phyloP scores from a whole-genome alignment of 2,797 vertebrate genomes.

The Microctenopoma steveboyesi region DNA sequence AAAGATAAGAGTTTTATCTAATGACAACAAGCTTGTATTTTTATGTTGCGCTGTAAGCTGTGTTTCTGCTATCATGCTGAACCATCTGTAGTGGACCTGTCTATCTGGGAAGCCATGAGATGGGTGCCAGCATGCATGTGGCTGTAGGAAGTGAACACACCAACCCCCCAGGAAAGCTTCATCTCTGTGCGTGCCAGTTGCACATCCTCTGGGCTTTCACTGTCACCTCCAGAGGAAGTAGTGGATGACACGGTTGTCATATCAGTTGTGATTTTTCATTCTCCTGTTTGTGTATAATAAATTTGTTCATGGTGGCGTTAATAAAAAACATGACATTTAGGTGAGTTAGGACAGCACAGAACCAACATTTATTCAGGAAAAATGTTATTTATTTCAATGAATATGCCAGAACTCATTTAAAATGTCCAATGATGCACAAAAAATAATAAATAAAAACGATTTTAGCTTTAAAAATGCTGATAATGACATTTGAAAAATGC shows the following conservation, averaged over 20 bases:
- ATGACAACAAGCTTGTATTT: conserved; percentile 43
- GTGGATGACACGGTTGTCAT: conserved; percentile 55
- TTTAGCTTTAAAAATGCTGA: not conserved
- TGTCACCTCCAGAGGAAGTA: conserved; percentile 76
- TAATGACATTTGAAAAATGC: not conserved
- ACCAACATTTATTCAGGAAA: too few species aligned
- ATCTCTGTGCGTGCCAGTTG: conserved; percentile 70
- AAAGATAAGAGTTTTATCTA: conserved; percentile 50
- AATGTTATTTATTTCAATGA: not conserved
- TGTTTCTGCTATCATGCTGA: conserved; percentile 85
- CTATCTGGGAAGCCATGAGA: conserved; percentile 74
- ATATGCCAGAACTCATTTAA: not conserved
- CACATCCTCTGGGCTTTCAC: conserved; percentile 76
- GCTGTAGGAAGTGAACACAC: conserved; percentile 65
- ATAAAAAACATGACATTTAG: not conserved
- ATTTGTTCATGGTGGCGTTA: not conserved
- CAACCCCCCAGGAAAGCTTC: conserved; percentile 68
- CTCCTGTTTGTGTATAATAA: conserved; percentile 8
- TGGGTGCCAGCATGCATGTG: conserved; percentile 42
- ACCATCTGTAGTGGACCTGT: conserved; percentile 87
- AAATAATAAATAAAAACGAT: not conserved
- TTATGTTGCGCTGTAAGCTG: conserved; percentile 50
- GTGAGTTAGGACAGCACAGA: not conserved
- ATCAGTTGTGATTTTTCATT: conserved; percentile 29
- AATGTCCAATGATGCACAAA: not conserved